Evolutionary conservation across 2,797 vertebrate species (phyloP).

Genomic region (Glyptemys insculpta): DNA sequence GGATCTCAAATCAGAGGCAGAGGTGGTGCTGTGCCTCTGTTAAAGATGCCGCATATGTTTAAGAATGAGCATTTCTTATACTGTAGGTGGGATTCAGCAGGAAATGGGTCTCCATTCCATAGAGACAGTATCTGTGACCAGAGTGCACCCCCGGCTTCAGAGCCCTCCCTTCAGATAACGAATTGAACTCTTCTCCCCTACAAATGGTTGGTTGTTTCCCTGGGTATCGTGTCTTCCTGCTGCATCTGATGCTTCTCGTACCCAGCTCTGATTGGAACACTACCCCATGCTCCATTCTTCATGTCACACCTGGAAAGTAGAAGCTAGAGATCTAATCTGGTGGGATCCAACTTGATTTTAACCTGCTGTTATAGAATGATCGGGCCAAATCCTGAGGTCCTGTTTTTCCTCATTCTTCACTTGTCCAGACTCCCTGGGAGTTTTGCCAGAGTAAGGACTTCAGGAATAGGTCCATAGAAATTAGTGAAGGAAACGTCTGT

Average conservation of each 20-base stretch:
- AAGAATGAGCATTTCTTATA: conserved; percentile 39
- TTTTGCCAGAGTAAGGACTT: conserved; percentile 7
- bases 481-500: neutral
- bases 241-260: neutral
- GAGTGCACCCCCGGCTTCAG: neutral
- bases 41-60: conserved; percentile 36
- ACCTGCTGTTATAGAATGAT: neutral
- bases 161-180: neutral
- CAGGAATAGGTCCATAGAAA: neutral
- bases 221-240: neutral
- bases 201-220: neutral
- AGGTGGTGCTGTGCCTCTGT: conserved; percentile 29
- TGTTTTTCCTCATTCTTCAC: neutral
- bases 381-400: neutral
- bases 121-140: neutral
- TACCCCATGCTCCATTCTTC: neutral
- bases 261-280: neutral
- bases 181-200: no score
- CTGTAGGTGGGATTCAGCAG: conserved; percentile 13
- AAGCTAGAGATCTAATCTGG: neutral
- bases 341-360: neutral
- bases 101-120: neutral
- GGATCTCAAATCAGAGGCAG: conserved; percentile 59
- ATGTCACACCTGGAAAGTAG: neutral
- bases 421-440: neutral